Evolutionary conservation across 1,140 invertebrate genomes (phyloP), one percentile per base, ranked within the genome.

Genomic region (Pissodes strobi): DNA sequence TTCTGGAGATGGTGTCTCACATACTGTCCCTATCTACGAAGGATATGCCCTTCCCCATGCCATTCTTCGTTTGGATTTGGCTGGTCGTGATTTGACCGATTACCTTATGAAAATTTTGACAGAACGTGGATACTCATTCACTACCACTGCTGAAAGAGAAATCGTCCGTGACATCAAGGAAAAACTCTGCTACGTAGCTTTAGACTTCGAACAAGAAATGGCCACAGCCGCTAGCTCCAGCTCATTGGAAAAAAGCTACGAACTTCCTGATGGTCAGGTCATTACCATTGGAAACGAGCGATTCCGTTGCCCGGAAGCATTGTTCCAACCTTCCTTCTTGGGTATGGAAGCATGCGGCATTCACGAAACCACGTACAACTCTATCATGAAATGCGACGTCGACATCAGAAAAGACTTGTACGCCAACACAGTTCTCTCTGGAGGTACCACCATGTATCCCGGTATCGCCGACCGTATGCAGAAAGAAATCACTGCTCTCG

Each of bases 151-250:
- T 68, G 92, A 94, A 81, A 84, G 90, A 75, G 92, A 94, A 86
- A 95, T 96, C 75, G 93, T 95, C 12, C 85, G 93, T 72, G 93
- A 96, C 82, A 94, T 95, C 82, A 96, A n/a, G n/a, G n/a, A n/a
- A n/a, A n/a, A n/a, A n/a, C n/a, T n/a, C n/a, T n/a, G n/a, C n/a
- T n/a, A n/a, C 77, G 91, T 96, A 53, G 94, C 93, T 49, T 83
- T 95, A 19, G 93, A 95, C 83, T 95, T 95, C 78, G 93, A 96
- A 82, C 92, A 95, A 82, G 94, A 96, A 83, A 96, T 96, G 93
- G 90, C 90, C 73, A 94, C 92, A 58, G 92, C 92, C 67, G 91
- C 92, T 64, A 88, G 90, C 69, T 91, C 89, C 74, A 91, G 88
- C 69, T 92, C 91, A 5, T 82, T 95, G 72, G 92, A 93, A 80